Evolutionary conservation across 2,888 invertebrate genomes (phyloP).

Genomic region (Dicranocentrus wangi): DNA sequence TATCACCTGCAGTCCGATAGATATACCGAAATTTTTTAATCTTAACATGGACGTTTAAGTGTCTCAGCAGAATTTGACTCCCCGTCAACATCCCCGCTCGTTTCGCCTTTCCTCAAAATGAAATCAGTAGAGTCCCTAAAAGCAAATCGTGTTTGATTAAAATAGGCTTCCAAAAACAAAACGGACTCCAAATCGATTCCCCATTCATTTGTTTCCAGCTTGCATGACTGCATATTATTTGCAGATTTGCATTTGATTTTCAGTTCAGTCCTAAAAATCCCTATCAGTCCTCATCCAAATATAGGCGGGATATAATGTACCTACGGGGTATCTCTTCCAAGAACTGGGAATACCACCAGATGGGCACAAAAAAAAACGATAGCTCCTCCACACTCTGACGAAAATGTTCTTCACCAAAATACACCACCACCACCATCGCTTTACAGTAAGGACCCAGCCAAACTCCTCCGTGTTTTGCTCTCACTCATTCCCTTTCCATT

Average conservation of each 20-base stretch:
- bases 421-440: too few species aligned
- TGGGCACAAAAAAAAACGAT: not conserved
- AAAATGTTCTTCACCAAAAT: not conserved
- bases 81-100: too few species aligned
- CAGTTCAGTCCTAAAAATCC: conserved; percentile 15
- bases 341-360: not conserved
- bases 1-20: too few species aligned
- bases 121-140: not conserved
- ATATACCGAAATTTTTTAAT: too few species aligned
- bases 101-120: too few species aligned
- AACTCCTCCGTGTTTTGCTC: not conserved
- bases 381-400: not conserved
- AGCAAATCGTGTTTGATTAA: conserved; percentile 1
- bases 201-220: conserved; percentile 1
- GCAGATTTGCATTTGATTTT: conserved; percentile 22
- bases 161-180: not conserved
- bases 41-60: too few species aligned
- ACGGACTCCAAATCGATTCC: not conserved
- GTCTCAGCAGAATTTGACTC: too few species aligned
- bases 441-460: too few species aligned
- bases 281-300: too few species aligned
- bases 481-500: not conserved
- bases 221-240: conserved; percentile 13
- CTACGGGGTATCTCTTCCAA: not conserved
- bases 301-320: not conserved